A percentile compares a stretch with the other conserved stretches of the same genome.
Evolutionary conservation across 2,113 vertebrate genomes (phyloP).

Genomic region (Pseudorhombus dupliciocellatus): DNA sequence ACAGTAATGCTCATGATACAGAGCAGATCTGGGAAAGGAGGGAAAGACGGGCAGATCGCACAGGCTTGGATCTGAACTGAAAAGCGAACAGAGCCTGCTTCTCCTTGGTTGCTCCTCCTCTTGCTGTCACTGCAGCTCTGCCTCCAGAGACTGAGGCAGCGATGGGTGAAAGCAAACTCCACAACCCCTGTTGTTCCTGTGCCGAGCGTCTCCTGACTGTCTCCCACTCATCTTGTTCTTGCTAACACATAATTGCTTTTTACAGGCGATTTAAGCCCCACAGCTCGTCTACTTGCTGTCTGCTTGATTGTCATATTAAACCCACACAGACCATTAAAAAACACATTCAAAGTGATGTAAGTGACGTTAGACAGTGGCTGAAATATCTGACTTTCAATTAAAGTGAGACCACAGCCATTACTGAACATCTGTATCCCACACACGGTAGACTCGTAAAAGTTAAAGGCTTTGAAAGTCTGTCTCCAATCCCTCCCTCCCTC

Average conservation of each 20-base stretch:
- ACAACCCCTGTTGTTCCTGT: slow-evolving; percentile 17
- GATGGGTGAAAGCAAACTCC: slow-evolving; percentile 22
- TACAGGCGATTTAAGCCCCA: slow-evolving; percentile 21
- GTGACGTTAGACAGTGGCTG: slow-evolving; percentile 2
- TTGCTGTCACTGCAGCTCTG: not conserved
- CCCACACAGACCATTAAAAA: not conserved
- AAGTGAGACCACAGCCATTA: not conserved
- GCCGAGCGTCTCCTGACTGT: not conserved
- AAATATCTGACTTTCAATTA: slow-evolving; percentile 22
- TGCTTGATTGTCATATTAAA: slow-evolving; percentile 21
- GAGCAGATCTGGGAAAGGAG: slow-evolving; percentile 21
- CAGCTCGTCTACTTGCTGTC: not conserved
- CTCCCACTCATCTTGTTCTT: slow-evolving; percentile 14
- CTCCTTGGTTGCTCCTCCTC: slow-evolving; percentile 23
- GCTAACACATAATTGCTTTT: slow-evolving; percentile 23
- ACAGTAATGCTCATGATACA: slow-evolving; percentile 44
- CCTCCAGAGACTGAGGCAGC: slow-evolving; percentile 10
- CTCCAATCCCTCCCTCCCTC: slow-evolving; percentile 21
- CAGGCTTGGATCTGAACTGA: not conserved
- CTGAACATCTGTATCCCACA: not conserved
- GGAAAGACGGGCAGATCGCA: no score
- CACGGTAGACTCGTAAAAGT: not conserved
- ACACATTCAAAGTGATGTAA: slow-evolving; percentile 7
- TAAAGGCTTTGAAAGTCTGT: slow-evolving; percentile 18
- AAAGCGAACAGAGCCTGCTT: slow-evolving; percentile 36